These are phyloP conservation scores for Trachelus stipa DNA, from an alignment of 2,888 invertebrate genomes.

Conservation along the genomic window DNA sequence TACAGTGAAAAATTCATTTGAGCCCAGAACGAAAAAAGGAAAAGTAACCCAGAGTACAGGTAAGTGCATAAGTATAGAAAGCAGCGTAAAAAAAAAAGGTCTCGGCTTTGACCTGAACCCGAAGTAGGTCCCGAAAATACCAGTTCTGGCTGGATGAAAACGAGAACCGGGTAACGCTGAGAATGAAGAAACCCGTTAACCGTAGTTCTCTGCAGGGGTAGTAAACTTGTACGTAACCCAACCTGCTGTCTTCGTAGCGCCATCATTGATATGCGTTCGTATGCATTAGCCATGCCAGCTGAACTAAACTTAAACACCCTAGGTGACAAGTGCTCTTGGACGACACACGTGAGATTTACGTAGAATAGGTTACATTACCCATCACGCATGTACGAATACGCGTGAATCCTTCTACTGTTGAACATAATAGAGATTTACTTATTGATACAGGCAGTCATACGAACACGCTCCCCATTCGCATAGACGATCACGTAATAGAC, in stretches of 20 bases:
- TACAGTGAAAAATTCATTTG: not conserved
- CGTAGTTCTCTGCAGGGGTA: not conserved
- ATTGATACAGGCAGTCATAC: slow-evolving; percentile 9
- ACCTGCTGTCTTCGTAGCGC: not conserved
- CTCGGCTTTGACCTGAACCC: not conserved
- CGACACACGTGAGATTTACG: not conserved
- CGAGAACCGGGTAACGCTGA: not conserved
- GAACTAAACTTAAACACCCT: slow-evolving; percentile 34
- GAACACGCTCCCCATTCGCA: not conserved
- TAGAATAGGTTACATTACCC: slow-evolving; percentile 43
- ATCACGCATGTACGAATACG: slow-evolving; percentile 1
- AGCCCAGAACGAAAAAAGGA: not conserved
- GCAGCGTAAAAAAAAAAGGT: not conserved
- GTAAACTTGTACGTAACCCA: slow-evolving; percentile 1
- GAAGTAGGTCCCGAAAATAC: not conserved
- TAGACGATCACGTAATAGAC: too few species aligned
- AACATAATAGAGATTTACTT: slow-evolving; percentile 29
- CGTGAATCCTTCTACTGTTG: not conserved
- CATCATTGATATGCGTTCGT: slow-evolving; percentile 19
- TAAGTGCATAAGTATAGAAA: not conserved
- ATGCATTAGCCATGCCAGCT: slow-evolving; percentile 44
- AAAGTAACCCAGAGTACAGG: not conserved
- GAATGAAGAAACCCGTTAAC: slow-evolving; percentile 11
- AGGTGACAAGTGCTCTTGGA: slow-evolving; percentile 41
- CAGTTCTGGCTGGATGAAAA: not conserved